These are phyloP conservation scores for Merops nubicus DNA, from an alignment of 2,113 vertebrate species.

Conservation along the genomic window DNA sequence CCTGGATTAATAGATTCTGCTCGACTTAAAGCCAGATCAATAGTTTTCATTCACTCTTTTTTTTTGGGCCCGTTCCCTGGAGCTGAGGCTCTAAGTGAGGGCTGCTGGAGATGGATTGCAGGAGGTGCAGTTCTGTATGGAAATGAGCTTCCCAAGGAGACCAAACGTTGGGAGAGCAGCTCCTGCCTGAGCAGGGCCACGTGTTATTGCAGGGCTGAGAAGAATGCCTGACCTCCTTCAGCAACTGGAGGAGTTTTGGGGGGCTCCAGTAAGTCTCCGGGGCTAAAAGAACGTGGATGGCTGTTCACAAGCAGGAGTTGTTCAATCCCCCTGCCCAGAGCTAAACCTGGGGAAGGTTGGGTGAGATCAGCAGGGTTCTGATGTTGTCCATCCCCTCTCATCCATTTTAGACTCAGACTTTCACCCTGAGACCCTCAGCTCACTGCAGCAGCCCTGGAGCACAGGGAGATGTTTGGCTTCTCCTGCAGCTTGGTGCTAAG, in stretches of 20 bases:
- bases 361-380: background rate
- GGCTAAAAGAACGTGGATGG: rapidly evolving
- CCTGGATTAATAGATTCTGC: conserved; percentile 14
- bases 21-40: background rate
- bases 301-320: background rate
- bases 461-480: rapidly evolving
- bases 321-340: too few species aligned
- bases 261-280: rapidly evolving
- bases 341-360: too few species aligned
- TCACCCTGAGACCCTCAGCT: background rate
- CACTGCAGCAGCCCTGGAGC: rapidly evolving
- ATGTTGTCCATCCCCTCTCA: background rate
- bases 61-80: background rate
- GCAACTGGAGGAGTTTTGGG: background rate
- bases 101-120: background rate
- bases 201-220: background rate
- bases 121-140: background rate
- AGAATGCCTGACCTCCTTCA: background rate
- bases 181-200: background rate
- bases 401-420: background rate
- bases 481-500: background rate
- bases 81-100: background rate
- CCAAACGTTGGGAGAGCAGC: background rate
- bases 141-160: conserved; percentile 8
- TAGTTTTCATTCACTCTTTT: background rate